A percentile compares a stretch with the other conserved stretches of the same genome.
These are phyloP conservation scores for Stenichneumon culpator DNA, from an alignment of 2,888 invertebrate species.

Conservation along the genomic window DNA sequence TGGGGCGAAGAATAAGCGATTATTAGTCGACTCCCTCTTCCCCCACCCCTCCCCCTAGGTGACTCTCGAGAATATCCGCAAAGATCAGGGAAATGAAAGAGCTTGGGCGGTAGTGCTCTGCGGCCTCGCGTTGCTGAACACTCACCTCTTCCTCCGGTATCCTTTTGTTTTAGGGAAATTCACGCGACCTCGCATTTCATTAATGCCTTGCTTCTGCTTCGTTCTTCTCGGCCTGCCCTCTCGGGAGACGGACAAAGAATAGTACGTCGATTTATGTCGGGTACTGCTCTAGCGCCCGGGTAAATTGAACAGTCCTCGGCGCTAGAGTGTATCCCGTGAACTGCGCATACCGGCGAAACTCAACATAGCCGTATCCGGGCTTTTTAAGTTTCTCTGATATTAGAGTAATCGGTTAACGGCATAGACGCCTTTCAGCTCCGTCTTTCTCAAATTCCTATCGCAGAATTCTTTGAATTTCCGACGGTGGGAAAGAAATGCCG, in stretches of 20 bases:
- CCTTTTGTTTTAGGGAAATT: constrained; percentile 72
- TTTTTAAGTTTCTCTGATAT: background rate
- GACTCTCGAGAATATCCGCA: constrained; percentile 37
- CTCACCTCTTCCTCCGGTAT: constrained; percentile 5
- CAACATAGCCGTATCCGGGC: background rate
- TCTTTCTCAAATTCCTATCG: background rate
- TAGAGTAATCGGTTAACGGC: background rate
- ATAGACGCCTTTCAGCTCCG: background rate
- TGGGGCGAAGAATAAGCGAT: constrained; percentile 39
- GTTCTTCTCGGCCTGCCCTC: background rate
- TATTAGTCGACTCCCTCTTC: constrained; percentile 12
- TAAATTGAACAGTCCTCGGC: constrained; percentile 40
- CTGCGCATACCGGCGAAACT: background rate
- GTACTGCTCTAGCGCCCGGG: constrained; percentile 3
- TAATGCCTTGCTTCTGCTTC: constrained; percentile 43
- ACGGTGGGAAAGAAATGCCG: too few species aligned
- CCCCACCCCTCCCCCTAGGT: background rate
- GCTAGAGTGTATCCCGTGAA: constrained; percentile 7
- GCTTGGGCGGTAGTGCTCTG: constrained; percentile 3
- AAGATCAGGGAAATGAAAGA: background rate
- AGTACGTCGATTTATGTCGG: constrained; percentile 30
- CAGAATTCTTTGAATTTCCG: too few species aligned
- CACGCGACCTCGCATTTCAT: constrained; percentile 73
- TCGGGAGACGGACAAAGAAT: constrained; percentile 18
- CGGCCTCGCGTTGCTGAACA: background rate